These are phyloP conservation scores for Gymnorhina tibicen DNA, from an alignment of 2,113 vertebrate species.

Conservation along the genomic window DNA sequence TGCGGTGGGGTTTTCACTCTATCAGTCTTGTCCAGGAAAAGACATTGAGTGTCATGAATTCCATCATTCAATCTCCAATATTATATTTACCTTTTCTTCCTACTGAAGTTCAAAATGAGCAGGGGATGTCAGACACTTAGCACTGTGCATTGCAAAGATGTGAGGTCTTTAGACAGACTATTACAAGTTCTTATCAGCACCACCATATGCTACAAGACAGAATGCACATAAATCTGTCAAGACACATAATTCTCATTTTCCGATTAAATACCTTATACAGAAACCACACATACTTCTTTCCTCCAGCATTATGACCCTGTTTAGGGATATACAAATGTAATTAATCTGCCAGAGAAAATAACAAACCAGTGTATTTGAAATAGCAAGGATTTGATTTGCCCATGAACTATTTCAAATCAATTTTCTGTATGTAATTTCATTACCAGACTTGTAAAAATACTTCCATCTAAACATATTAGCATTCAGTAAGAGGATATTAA, in stretches of 20 bases:
- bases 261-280: neutral
- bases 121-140: neutral
- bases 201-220: neutral
- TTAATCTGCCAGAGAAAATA: neutral
- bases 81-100: neutral
- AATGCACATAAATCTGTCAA: neutral
- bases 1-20: fast-evolving
- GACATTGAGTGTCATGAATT: neutral
- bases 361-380: neutral
- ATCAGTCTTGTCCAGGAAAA: neutral
- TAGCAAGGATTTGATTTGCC: neutral
- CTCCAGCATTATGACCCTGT: neutral
- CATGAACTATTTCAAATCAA: neutral
- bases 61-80: neutral
- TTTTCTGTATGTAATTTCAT: neutral
- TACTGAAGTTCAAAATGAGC: neutral
- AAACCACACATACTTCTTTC: neutral
- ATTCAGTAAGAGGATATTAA: neutral
- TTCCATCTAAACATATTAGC: neutral
- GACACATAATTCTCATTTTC: neutral
- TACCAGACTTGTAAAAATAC: neutral
- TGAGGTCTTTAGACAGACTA: neutral
- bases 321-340: neutral
- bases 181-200: neutral
- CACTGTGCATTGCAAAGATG: neutral